Evolutionary conservation across 2,888 invertebrate species (phyloP), one percentile per base, ranked within the genome.

Genomic region (Lasioglossum oenotherae): DNA sequence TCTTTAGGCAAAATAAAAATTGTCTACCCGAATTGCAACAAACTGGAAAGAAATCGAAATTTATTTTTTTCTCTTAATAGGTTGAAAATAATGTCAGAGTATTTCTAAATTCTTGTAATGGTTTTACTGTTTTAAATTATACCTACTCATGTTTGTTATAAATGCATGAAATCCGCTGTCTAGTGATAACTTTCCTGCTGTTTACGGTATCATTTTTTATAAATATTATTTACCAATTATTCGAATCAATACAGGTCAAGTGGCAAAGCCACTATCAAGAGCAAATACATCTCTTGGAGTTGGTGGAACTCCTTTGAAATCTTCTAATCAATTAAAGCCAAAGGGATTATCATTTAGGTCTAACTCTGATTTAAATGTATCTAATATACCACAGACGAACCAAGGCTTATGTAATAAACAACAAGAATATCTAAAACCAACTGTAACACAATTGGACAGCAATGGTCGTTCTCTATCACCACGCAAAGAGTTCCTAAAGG

Each of bases 301-400:
- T 57, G 84, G 38, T 27, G 57, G 44, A 35, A 38, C 74, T 71
- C 12, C 88, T 12, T 8, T 57, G 12, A 93, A 93, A 81, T 49
- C 60, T 12, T 35, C 85, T 73, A 74, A 41, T 2, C 77, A 81
- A 35, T 6, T 35, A 4, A 93, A 92, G 74, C 84, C 91, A 31
- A 93, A 90, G 72, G 93, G 93, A 35, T 82, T 93, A 31, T 92
- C 91, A 4, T 82, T 93, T 49, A 90, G 93, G 60, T 90, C 93
- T 44, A 85, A 79, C 6, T 92, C 92, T 46, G 89, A 90, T 74
- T 83, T 89, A 64, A 93, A 93, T 86, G 71, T 91, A 53, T 64
- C 79, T n/a, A 23, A 71, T 0, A 57, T 44, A 23, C n/a, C 31
- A 31, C 80, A 71, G 27, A 31, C 46, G 19, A 67, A 35, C 10